Evolutionary conservation across 2,113 vertebrate species (phyloP).

Genomic region (Crocuta crocuta): DNA sequence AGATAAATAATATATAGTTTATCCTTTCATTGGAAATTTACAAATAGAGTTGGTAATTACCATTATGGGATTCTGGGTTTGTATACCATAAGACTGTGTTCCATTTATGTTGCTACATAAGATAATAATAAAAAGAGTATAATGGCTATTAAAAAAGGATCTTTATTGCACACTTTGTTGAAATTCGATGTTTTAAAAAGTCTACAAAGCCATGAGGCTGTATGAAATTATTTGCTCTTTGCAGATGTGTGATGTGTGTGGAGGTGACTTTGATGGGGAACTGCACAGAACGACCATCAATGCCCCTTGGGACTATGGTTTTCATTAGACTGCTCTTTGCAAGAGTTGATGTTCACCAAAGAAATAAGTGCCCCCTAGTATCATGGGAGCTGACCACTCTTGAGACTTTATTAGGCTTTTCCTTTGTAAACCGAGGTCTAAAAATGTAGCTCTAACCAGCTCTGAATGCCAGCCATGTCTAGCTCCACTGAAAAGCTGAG

Average conservation of each 20-base stretch:
- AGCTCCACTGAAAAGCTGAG: conserved; percentile 73
- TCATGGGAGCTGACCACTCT: conserved; percentile 64
- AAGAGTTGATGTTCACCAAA: conserved; percentile 51
- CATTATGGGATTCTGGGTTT: not conserved
- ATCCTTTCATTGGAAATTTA: not conserved
- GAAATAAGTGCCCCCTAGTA: conserved; percentile 16
- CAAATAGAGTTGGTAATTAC: not conserved
- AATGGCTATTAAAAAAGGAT: not conserved
- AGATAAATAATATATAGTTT: not conserved
- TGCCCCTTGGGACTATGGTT: conserved; percentile 59
- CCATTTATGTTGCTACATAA: not conserved
- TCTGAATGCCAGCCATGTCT: conserved; percentile 68
- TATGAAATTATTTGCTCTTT: not conserved
- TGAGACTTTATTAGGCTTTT: conserved; percentile 70
- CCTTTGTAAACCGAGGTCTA: conserved; percentile 49
- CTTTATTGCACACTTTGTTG: not conserved
- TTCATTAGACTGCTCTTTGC: conserved; percentile 63
- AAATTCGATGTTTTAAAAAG: not conserved
- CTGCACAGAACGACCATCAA: not conserved
- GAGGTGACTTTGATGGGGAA: not conserved
- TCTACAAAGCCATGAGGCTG: not conserved
- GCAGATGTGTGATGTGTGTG: not conserved
- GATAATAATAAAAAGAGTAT: not conserved
- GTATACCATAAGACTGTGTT: not conserved
- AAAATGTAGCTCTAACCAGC: conserved; percentile 52